Percentiles rank a stretch among this genome's conserved stretches.
Conservation (phyloP, 1,140 invertebrate genomes). For the Hylaeus anthracinus region DNA sequence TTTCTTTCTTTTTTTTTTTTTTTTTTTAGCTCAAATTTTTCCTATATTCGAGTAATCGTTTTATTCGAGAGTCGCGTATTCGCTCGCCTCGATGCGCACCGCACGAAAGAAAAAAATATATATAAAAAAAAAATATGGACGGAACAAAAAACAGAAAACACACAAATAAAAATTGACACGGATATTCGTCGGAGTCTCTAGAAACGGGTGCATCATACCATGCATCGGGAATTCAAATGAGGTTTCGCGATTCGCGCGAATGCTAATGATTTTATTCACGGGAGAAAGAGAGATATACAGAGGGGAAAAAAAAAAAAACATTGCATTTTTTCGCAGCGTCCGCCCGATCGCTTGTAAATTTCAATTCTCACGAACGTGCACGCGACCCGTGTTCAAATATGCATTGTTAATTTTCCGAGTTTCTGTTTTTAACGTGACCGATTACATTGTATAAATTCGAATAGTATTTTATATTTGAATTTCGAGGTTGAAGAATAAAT, state of each 20-base stretch:
- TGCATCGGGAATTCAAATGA: conserved; percentile 13
- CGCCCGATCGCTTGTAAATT: conserved; percentile 38
- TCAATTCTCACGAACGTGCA: conserved; percentile 21
- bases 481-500: conserved; percentile 58
- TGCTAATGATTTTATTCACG: conserved; percentile 37
- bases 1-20: neutral
- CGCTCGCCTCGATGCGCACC: neutral
- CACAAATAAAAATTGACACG: neutral
- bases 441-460: conserved; percentile 59
- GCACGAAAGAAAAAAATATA: neutral
- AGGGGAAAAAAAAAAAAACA: neutral
- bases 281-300: neutral
- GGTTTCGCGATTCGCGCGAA: conserved; percentile 8
- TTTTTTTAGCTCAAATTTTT: conserved; percentile 10
- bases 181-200: neutral
- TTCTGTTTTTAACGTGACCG: conserved; percentile 39
- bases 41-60: neutral
- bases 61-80: neutral
- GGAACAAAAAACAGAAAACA: neutral
- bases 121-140: neutral
- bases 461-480: conserved; percentile 55
- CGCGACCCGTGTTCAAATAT: conserved; percentile 9
- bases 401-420: conserved; percentile 38
- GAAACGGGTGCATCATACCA: neutral
- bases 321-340: conserved; percentile 15